Base-by-base conservation (phyloP, 2,888 invertebrate genomes). In the Tetanocera ferruginea region DNA sequence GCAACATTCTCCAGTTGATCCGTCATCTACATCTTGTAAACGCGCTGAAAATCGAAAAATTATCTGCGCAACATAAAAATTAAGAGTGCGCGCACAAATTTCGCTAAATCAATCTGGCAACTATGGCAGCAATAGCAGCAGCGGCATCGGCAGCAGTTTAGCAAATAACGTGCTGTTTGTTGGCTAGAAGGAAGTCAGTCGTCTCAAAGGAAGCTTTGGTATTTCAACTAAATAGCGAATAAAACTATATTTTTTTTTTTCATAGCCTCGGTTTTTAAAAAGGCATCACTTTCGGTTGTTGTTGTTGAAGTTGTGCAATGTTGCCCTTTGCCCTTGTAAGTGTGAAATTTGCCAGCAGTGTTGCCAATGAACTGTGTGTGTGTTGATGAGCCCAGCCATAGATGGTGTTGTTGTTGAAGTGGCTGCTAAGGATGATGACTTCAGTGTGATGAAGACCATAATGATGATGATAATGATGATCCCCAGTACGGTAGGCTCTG, bases 321-420 rank as follows among this genome's bases (percentile, higher is more conserved):
- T 83, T 86, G 83, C 83, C 86, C 86, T 86, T 84, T 86, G 83
- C 83, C 84, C 85, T 82, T 81, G 84, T 81, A 82, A 86, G 86
- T 86, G 85, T 86, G 86, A 86, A 86, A 86, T 86, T 84, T 82
- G 80, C 77, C 51, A 71, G 17, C 31, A 69, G 51, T 34, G 69
- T 64, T 62, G 60, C 60, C 37, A 67, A 71, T 43, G 62, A 67
- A 64, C 52, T 37, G n/a, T 28, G 52, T 51, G n/a, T 11, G 23
- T 19, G 52, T 51, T 70, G 49, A 43, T 28, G 51, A 19, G 19
- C 55, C 19, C 55, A 23, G 28, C 51, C 31, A 37, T 37, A 37
- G 37, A 17, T 19, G 11, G 6, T 14, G 34, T 5, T 31, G 34
- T 37, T 66, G 37, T 37, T 66, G 2, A 66, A 23, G n/a, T 14